Evolutionary conservation across 2,797 vertebrate species (phyloP), one percentile per base, ranked within the genome.

Genomic region (Pseudomugil gertrudae): DNA sequence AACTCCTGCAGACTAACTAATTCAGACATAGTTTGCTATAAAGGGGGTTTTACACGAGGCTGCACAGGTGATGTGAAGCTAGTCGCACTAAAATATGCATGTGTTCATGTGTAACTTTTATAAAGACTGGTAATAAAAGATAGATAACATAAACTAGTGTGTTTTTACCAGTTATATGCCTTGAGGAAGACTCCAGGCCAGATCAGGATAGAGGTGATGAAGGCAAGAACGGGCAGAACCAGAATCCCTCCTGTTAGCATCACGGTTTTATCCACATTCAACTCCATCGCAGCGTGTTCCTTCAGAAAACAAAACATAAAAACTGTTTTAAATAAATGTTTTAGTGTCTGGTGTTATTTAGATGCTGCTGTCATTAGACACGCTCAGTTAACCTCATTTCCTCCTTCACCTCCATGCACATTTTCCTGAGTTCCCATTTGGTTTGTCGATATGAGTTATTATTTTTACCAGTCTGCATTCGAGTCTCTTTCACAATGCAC

Each of bases 101-200:
- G 29, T 30, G 3, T 30, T 30, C 29, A 30, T 30, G 29, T 30
- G 3, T 30, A 6, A 3, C 3, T 3, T 30, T 35, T 2, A 35
- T 35, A 10, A 35, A 35, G 32, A 9, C 19, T 43, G 6, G n/a
- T 23, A 6, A 14, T 1, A 9, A 27, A 8, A 27, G 27, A 6
- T 21, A 7, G 33, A 48, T n/a, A 10, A 7, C 2, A 47, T 21
- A 1, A 36, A 55, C 38, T 30, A 40, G 30, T 19, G 52, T 53
- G 38, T 21, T 56, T 14, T 45, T 80, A 91, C 89, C 89, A 89
- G 85, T 91, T 89, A 68, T 89, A 91, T 9, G 66, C 74, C 14
- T 76, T 87, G 0, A 92, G 53, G 19, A 89, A 13, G 0, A 17
- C 17, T 32, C 84, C 84, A 1, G 90, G 90, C 65, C 85, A 78